Evolutionary conservation across 2,797 vertebrate genomes (phyloP), one percentile per base, ranked within the genome.

Genomic region (Lophius americanus): DNA sequence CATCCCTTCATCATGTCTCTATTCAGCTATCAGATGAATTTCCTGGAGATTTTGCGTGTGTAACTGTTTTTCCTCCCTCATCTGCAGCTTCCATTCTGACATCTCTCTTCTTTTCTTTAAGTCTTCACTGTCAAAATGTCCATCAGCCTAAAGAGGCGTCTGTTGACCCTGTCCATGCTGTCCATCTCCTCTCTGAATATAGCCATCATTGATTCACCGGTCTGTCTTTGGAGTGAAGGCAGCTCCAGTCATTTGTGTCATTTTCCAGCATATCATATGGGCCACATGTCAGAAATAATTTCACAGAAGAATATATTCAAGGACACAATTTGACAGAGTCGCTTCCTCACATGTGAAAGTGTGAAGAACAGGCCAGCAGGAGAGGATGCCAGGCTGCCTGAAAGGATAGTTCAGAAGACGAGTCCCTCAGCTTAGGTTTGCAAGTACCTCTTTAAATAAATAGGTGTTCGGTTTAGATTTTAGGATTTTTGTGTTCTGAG

Each of bases 111-210:
- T 60, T 49, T 44, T 59, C 58, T 64, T 50, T 41, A 79, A 79
- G 67, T 53, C 37, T 41, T 76, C 5, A 65, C 62, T 65, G 73
- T 82, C 58, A 32, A 69, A 56, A 71, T 32, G 50, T 52, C 54
- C 53, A 37, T 68, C 51, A 59, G 68, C 74, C 81, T 69, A 60
- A 53, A 59, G 52, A 10, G 35, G 55, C 60, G 46, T 56, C 76
- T 7, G 38, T 38, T 51, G 48, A 11, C 57, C 50, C 23, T 13
- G 10, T 72, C 51, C 70, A 60, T 68, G 51, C 66, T 58, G 70
- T 68, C 70, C 78, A 79, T 89, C 84, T 82, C 81, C 82, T 81
- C 77, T 73, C 72, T 77, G 63, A 76, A 51, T 60, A 66, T 35
- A 66, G 33, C 58, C 64, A 8, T 53, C 49, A 6, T 79, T 74